Evolutionary conservation across 2,797 vertebrate species (phyloP), one percentile per base, ranked within the genome.

Genomic region (Eleutherodactylus coqui): DNA sequence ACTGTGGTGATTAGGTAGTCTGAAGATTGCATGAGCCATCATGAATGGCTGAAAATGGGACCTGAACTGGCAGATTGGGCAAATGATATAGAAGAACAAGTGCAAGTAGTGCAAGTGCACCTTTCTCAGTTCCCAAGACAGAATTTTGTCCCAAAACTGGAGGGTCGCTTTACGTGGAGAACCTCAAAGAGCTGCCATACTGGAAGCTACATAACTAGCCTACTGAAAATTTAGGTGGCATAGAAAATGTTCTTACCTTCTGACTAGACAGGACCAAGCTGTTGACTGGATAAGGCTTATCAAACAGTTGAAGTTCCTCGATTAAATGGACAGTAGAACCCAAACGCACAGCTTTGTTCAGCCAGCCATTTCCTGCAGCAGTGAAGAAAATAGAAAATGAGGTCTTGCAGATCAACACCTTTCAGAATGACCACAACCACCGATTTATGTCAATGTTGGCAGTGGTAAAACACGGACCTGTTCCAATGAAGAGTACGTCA

Each of bases 241-340:
- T 9, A 3, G 41, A 67, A 67, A 67, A 14, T 32, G 27, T 62
- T 32, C 27, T 72, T 27, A 98, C 97, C 96, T 97, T 97, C 88
- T 90, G 93, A 84, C 92, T 93, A 0, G 97, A 97, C 89, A 99
- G 94, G 60, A 95, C 96, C 85, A 99, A 92, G 90, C 96, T 99
- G 92, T 97, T 96, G 89, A 99, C 94, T 0, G 98, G 96, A 91
- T 98, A 95, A 0, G 92, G 88, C 0, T 92, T 92, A 86, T 97
- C 94, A 36, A 99, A 99, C 90, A 99, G 95, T 92, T 99, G 97
- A 91, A 99, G 95, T 92, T 99, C 98, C 90, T 99, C 98, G 0
- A 98, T 96, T 85, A 99, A 94, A 24, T 99, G 96, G 19, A 96
- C 92, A 24, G 92, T 93, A 0, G 94, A 38, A 4, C 95, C 96